Base-by-base conservation (phyloP, 1,140 invertebrate genomes). In the Bombus affinis region DNA sequence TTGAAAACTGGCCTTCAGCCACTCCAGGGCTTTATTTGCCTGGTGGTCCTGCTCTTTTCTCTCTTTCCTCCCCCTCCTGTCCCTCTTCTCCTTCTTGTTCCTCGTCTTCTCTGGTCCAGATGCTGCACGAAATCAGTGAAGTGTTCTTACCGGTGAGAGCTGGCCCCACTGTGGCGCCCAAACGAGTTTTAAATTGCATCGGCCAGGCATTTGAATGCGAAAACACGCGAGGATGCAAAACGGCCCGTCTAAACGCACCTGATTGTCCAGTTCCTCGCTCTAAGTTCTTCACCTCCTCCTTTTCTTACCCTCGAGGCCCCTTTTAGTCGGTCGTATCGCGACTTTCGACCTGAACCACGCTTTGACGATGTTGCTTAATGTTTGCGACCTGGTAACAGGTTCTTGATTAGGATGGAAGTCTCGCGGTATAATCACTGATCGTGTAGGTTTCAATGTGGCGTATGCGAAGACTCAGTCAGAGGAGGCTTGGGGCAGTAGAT, bases 111-210 rank as follows among this genome's bases (percentile, higher is more conserved):
- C 73, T 84, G 81, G 88, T 83, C 92, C 92, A 92, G 91, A 92
- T 93, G 91, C 92, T 88, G 81, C 91, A 92, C 92, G 90, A 92
- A 92, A 88, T 86, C 83, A 70, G 32, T 18, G 70, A 77, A 85
- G 86, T 89, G 85, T 87, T 81, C 81, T 85, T 66, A 59, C 65
- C 44, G 78, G 32, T 32, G 88, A 88, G 78, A 83, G 66, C 83
- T 78, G 44, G 81, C 39, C 79, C 15, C 86, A 57, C 18, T 75
- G 76, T 81, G 77, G 59, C 83, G 82, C 73, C 86, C 87, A 93
- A 93, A 93, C 93, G 92, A 93, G 92, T 93, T 93, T 93, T 92
- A 93, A 93, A 93, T 93, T 93, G 91, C 92, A 85, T 84, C 76
- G 84, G 85, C 89, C 68, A 76, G 83, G 74, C 81, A 88, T 90